These are phyloP conservation scores for Andrena haemorrhoa DNA, from an alignment of 2,888 invertebrate species.

Conservation along the genomic window DNA sequence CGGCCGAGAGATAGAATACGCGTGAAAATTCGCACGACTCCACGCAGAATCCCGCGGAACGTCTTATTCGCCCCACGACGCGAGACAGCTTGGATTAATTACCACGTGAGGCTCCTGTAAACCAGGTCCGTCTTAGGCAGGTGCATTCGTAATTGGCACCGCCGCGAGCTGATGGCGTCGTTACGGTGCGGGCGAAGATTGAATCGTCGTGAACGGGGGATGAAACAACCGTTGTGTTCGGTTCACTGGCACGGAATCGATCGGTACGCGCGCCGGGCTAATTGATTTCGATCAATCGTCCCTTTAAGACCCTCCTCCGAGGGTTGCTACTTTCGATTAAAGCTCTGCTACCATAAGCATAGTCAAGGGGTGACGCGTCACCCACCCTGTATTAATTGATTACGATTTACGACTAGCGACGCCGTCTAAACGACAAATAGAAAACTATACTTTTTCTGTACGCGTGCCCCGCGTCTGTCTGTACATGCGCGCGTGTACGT, in stretches of 20 bases:
- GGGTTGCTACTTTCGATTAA: conserved; percentile 43
- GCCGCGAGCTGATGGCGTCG: conserved; percentile 32
- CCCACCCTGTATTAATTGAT: background rate
- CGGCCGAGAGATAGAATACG: too few relatives aligned
- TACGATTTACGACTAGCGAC: conserved; percentile 18
- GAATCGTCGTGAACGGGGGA: conserved; percentile 32
- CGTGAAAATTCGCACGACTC: too few relatives aligned
- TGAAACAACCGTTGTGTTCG: conserved; percentile 30
- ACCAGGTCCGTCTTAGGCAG: conserved; percentile 17
- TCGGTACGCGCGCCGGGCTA: conserved; percentile 31
- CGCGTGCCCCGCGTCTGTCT: background rate
- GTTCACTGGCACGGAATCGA: conserved; percentile 46
- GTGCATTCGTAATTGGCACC: conserved; percentile 48
- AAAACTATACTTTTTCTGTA: conserved; percentile 38
- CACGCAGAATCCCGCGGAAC: background rate
- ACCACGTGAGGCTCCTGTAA: conserved; percentile 39
- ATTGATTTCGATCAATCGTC: conserved; percentile 54
- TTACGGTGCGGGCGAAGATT: conserved; percentile 32
- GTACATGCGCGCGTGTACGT: background rate
- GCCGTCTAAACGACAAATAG: conserved; percentile 24
- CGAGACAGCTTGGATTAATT: conserved; percentile 41
- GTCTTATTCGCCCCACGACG: background rate
- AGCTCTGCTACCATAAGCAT: conserved; percentile 62
- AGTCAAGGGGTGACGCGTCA: background rate
- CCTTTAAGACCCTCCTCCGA: conserved; percentile 11